A percentile compares a stretch with the other conserved stretches of the same genome.
Conservation (phyloP, 2,888 invertebrate species). For the Rhodophaea formosa region DNA sequence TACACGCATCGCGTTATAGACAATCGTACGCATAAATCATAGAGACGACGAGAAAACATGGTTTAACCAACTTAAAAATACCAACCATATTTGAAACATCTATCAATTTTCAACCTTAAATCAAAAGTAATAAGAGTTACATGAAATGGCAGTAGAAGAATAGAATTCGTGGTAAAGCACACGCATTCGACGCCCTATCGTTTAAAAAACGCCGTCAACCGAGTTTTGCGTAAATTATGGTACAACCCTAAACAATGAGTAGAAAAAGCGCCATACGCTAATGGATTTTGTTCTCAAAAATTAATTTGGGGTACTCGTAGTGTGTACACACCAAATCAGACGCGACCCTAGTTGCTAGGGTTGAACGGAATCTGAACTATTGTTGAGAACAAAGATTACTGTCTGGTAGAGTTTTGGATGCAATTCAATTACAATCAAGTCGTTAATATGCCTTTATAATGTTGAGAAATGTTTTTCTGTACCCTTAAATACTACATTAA, state of each 20-base stretch:
- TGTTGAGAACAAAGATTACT: background rate
- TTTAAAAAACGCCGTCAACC: constrained; percentile 72
- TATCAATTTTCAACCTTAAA: constrained; percentile 35
- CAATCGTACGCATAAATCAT: constrained; percentile 76
- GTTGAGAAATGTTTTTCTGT: background rate
- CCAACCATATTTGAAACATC: constrained; percentile 19
- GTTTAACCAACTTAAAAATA: constrained; percentile 38
- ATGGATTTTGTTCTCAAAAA: constrained; percentile 79
- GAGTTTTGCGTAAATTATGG: constrained; percentile 77
- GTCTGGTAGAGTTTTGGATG: background rate
- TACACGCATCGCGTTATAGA: constrained; percentile 75
- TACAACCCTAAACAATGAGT: constrained; percentile 72
- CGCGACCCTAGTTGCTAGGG: constrained; percentile 46
- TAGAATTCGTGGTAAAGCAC: constrained; percentile 30
- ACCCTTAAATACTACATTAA: background rate
- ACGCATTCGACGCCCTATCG: constrained; percentile 71
- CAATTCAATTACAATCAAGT: background rate
- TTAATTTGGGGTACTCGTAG: constrained; percentile 76
- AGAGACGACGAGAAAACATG: constrained; percentile 74
- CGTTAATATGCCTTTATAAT: background rate
- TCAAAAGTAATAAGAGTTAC: constrained; percentile 25
- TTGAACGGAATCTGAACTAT: constrained; percentile 23
- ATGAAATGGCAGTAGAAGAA: constrained; percentile 10
- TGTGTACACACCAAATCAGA: constrained; percentile 72
- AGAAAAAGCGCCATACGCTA: constrained; percentile 73